These are phyloP conservation scores for Muricea muricata DNA, from an alignment of 92 coral and sea anemone genomes.

Conservation along the genomic window DNA sequence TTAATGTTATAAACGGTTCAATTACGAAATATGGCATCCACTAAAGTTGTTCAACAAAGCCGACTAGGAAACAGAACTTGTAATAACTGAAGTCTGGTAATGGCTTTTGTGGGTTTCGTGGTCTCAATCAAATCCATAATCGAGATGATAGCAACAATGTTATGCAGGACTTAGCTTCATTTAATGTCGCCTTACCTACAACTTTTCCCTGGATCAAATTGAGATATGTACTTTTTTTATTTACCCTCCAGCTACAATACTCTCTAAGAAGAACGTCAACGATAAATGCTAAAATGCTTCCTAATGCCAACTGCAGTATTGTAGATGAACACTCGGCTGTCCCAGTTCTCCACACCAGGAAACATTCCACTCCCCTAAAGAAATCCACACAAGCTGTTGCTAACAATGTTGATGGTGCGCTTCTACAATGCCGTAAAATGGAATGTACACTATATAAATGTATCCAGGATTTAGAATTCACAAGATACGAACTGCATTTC, in stretches of 20 bases:
- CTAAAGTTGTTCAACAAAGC: not conserved
- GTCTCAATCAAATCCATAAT: not conserved
- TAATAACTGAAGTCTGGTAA: not conserved
- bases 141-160: not conserved
- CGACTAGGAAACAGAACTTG: not conserved
- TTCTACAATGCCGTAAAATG: not conserved
- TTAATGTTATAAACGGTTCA: not conserved
- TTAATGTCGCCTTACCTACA: not conserved
- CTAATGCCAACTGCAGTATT: not conserved
- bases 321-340: not conserved
- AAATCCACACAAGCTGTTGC: not conserved
- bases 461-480: not conserved
- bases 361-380: not conserved
- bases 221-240: conserved; percentile 1
- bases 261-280: not conserved
- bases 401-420: not conserved
- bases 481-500: not conserved
- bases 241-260: not conserved
- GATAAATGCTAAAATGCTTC: conserved; percentile 1
- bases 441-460: not conserved
- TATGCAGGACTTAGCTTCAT: not conserved
- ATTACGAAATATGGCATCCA: not conserved
- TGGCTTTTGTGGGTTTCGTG: not conserved
- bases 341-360: not conserved
- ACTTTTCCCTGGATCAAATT: conserved; percentile 1